Conservation (phyloP, 2,113 vertebrate species). For the Megaleporinus macrocephalus region DNA sequence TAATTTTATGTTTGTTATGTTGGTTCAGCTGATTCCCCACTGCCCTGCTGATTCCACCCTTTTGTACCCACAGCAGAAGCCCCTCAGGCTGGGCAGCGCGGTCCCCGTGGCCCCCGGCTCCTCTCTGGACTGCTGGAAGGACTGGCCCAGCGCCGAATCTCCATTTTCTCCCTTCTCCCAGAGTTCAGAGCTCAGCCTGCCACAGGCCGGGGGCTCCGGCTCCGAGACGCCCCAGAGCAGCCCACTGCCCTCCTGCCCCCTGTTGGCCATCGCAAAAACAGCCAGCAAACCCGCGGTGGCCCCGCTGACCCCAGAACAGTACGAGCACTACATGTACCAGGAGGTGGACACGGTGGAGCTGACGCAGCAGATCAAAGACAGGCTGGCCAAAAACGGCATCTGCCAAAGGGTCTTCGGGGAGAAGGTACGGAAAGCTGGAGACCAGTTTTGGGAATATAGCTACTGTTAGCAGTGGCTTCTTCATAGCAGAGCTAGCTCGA, state of each 20-base stretch:
- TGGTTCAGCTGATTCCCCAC: no score
- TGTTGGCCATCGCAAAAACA: conserved; percentile 80
- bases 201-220: conserved; percentile 76
- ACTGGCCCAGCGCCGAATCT: conserved; percentile 86
- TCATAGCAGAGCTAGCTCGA: no score
- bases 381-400: conserved; percentile 93
- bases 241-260: conserved; percentile 85
- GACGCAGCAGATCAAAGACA: conserved; percentile 91
- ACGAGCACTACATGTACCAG: conserved; percentile 94
- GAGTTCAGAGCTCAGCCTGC: conserved; percentile 85
- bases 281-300: conserved; percentile 83
- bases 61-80: conserved; percentile 44
- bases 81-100: conserved; percentile 47
- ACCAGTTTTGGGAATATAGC: no score
- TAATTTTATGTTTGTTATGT: no score
- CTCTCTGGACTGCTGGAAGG: conserved; percentile 86
- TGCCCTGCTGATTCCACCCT: no score
- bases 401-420: conserved; percentile 93
- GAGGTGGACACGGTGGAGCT: conserved; percentile 92
- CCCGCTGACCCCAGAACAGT: conserved; percentile 90
- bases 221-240: conserved; percentile 88
- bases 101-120: conserved; percentile 68
- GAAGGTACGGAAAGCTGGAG: conserved; percentile 81
- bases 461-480: no score
- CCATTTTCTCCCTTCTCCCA: conserved; percentile 86